Conservation (phyloP, 2,797 vertebrate species). For the Tinamus major region DNA sequence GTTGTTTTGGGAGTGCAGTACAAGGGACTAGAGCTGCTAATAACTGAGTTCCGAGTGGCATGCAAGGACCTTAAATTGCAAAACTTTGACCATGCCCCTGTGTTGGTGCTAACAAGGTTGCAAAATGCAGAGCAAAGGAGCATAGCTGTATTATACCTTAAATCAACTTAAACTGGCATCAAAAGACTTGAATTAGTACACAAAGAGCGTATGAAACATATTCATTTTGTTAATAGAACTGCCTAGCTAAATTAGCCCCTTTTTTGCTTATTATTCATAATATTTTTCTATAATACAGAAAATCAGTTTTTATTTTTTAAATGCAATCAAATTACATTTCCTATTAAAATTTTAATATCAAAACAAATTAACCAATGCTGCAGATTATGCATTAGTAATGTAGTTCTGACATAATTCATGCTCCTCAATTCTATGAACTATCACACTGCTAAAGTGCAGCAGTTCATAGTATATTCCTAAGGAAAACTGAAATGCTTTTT, state of each 20-base stretch:
- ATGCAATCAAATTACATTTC: conserved; percentile 81
- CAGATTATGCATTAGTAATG: conserved; percentile 76
- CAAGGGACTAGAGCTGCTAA: neutral
- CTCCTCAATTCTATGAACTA: conserved; percentile 62
- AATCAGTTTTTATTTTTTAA: conserved; percentile 82
- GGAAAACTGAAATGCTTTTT: conserved; percentile 45
- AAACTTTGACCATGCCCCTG: neutral
- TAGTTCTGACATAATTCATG: conserved; percentile 71
- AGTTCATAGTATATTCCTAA: conserved; percentile 50
- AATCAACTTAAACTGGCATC: conserved; percentile 51
- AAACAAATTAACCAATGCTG: conserved; percentile 81
- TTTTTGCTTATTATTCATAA: conserved; percentile 82
- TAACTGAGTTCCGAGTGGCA: neutral
- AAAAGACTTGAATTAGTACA: conserved; percentile 72
- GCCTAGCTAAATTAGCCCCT: conserved; percentile 75
- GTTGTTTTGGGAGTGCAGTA: neutral
- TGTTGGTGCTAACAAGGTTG: neutral
- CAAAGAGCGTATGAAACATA: conserved; percentile 62
- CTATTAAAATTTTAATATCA: conserved; percentile 84
- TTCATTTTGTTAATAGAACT: conserved; percentile 79
- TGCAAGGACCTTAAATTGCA: neutral
- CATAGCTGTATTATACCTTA: conserved; percentile 21
- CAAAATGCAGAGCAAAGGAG: neutral
- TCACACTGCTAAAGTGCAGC: conserved; percentile 55
- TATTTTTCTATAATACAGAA: conserved; percentile 76